Base-by-base conservation (phyloP, 2,113 vertebrate species). In the Eurystomus gularis region DNA sequence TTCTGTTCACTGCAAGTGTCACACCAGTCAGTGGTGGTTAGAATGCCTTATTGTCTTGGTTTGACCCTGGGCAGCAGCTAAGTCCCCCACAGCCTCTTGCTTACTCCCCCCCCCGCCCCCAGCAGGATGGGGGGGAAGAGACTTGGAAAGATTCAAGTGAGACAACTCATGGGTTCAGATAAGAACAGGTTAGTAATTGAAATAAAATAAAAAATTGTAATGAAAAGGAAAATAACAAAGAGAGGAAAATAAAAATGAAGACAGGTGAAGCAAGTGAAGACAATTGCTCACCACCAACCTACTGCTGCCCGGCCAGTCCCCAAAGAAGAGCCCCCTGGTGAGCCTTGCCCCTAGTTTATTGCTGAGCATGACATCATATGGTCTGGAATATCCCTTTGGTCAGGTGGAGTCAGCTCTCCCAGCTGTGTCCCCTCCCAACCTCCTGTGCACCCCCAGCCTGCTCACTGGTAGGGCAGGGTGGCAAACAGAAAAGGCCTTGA, bases 1-100 rank as follows among this genome's bases (percentile, higher is more conserved):
- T 98, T 97, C 93, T 52, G 26, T 87, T 91, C 87, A 75, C 75
- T 84, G 86, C 25, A 17, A 93, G 87, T 94, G 95, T 97, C 96
- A 95, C 96, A 94, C 37, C 60, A 97, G 97, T 97, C 88, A 96
- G 95, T 26, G 40, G 96, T 68, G 95, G 95, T 95, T 98, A 91
- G 96, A 97, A 97, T 89, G 85, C 87, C 94, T 97, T 97, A 20
- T 25, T 57, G 52, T 31, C 1, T 2, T 62, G 33, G 17, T 46
- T 68, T 35, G 62, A 62, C 42, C 37, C 21, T 54, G 37, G 37
- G 65, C 35, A 13, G 31, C 44, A 33, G 7, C 33, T 4, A 20
- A 82, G 24, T 39, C 42, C 14, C 26, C 13, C 57, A 44, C 17
- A 77, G 28, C 15, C 26, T 2, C 58, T 54, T 10, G 3, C 23